Base-by-base conservation (phyloP, 2,797 vertebrate species). In the Melanotaenia maccullochi region DNA sequence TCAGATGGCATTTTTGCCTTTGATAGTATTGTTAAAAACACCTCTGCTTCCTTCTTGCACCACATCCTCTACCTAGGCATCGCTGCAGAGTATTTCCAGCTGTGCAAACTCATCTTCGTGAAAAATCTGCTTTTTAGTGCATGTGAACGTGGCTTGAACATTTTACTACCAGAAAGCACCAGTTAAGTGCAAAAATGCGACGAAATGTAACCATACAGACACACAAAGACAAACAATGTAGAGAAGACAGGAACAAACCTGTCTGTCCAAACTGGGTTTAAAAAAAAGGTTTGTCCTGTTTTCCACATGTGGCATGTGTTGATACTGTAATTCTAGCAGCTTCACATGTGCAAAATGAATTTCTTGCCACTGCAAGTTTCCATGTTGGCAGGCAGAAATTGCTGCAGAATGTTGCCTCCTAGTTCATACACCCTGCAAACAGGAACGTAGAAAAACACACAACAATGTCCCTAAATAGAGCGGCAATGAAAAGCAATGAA, bases 291-390 rank as follows among this genome's bases (percentile, higher is more conserved):
- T 35, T 60, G 65, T 18, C 24, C 24, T 54, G 18, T 67, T 75
- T 71, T 7, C 4, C 54, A 30, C 49, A 32, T 32, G 42, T 54
- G 28, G 3, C 52, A 6, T 32, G 13, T 72, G 20, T 47, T 24
- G 35, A 60, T 71, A 28, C 25, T 54, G 24, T 14, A 28, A 57
- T 65, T 59, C 25, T 9, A 40, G 1, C 51, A 32, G 1, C 51
- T 56, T 51, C 28, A 22, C 35, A 14, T 9, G 44, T 62, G 59
- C 28, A 18, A 81, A 76, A 61, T 74, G 3, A 22, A 55, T 70
- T 78, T 78, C 28, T 56, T 76, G 35, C 38, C 30, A 4, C 16
- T 64, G 61, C 68, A 60, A 68, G 75, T 51, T 44, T 58, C 28
- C 40, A 9, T 20, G 52, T 33, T 70, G 57, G 60, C 60, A 33